Base-by-base conservation (phyloP, 2,888 invertebrate species). In the Kuschelorhynchus macadamiae region DNA sequence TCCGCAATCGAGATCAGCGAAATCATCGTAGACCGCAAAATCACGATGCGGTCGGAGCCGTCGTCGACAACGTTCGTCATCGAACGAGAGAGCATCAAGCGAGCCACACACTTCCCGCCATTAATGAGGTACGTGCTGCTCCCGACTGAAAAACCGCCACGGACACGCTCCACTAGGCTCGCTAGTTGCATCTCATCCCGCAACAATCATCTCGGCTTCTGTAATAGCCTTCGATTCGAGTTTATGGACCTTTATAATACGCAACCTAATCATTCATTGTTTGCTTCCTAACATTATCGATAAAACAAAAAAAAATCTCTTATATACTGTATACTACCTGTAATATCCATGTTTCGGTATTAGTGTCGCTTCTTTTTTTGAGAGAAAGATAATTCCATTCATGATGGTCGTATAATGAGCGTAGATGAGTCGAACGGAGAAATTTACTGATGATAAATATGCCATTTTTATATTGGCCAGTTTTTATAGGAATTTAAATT, bases 111-210 rank as follows among this genome's bases (percentile, higher is more conserved):
- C 78, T 80, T 81, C 80, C 80, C 79, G 79, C 78, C 79, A 73
- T 72, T 81, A 81, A 81, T 81, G 81, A 81, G 81, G 79, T 81
- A 81, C 81, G 81, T 81, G 81, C 81, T 79, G 78, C 78, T 74
- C 77, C 73, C 67, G 72, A 63, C 52, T 70, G 69, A 74, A 75
- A 75, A 77, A 74, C 74, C 75, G 70, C 77, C 70, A 53, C 53
- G 52, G 66, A 67, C 70, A 67, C 67, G 79, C 77, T 79, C 75
- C 77, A 76, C 60, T 75, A 76, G 75, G 41, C 47, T 17, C 59
- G 47, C 59, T 67, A 70, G 67, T 67, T 66, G 70, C 70, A 67
- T 70, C 70, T 70, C 70, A 70, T 70, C 70, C 65, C 70, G 61
- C 70, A 70, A 66, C 65, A 70, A 70, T 70, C 65, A 70, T 70